Conservation (phyloP, 2,888 invertebrate species). For the Diogma glabrata region DNA sequence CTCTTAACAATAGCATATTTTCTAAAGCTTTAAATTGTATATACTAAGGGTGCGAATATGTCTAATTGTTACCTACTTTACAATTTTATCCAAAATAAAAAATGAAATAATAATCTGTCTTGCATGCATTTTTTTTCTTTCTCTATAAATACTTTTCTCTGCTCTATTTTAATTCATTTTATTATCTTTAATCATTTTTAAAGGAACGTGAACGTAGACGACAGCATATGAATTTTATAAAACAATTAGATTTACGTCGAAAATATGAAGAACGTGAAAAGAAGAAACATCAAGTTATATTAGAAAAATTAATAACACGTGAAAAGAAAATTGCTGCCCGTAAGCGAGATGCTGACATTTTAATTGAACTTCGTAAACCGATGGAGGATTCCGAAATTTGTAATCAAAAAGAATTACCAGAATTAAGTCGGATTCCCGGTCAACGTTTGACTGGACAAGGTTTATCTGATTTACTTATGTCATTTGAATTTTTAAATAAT, state of each 20-base stretch:
- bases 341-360: slow-evolving; percentile 55
- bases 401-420: slow-evolving; percentile 60
- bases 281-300: slow-evolving; percentile 45
- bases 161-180: too few relatives aligned
- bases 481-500: slow-evolving; percentile 93
- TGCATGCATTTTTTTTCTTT: too few relatives aligned
- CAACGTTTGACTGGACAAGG: slow-evolving; percentile 75
- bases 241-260: slow-evolving; percentile 74
- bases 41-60: too few relatives aligned
- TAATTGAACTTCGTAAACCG: slow-evolving; percentile 67
- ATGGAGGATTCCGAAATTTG: slow-evolving; percentile 82
- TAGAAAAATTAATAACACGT: slow-evolving; percentile 73
- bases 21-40: too few relatives aligned
- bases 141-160: too few relatives aligned
- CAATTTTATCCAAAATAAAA: too few relatives aligned
- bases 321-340: slow-evolving; percentile 71
- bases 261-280: slow-evolving; percentile 77
- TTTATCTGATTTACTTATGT: slow-evolving; percentile 85
- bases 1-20: too few relatives aligned
- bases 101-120: too few relatives aligned
- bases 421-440: slow-evolving; percentile 65
- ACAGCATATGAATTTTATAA: slow-evolving; percentile 81
- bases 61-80: too few relatives aligned
- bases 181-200: slow-evolving; percentile 4
- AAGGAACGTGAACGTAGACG: slow-evolving; percentile 80